These are phyloP conservation scores for Plumapathes pennacea DNA, from an alignment of 92 coral and sea anemone genomes.

Conservation along the genomic window DNA sequence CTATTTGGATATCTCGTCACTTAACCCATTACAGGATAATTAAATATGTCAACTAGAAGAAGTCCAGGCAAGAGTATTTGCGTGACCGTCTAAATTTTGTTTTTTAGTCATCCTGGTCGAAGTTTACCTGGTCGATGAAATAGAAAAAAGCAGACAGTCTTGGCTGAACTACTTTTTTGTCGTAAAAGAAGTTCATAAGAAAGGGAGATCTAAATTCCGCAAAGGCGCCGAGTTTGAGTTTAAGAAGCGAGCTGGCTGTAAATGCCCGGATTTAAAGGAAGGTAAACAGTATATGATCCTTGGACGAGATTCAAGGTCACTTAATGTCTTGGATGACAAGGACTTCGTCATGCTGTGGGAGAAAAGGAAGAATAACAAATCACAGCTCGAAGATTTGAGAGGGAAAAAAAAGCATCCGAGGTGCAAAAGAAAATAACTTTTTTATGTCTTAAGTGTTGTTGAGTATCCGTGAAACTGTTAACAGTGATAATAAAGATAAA, in stretches of 20 bases:
- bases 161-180: conserved; percentile 57
- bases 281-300: conserved; percentile 66
- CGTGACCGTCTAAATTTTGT: no score
- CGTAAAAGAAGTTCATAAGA: conserved; percentile 52
- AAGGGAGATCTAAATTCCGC: conserved; percentile 31
- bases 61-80: no score
- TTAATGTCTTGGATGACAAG: conserved; percentile 51
- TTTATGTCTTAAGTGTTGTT: no score
- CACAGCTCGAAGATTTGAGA: no score
- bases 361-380: conserved; percentile 15
- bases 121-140: conserved; percentile 69
- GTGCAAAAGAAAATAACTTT: no score
- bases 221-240: conserved; percentile 45
- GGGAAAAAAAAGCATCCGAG: no score
- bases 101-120: conserved; percentile 62
- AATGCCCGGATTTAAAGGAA: conserved; percentile 61
- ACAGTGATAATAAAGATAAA: no score
- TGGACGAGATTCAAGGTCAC: conserved; percentile 67
- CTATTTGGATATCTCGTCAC: no score
- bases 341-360: conserved; percentile 70
- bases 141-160: conserved; percentile 23
- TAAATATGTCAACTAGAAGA: no score
- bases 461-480: no score
- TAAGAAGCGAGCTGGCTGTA: conserved; percentile 67
- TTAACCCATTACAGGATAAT: no score